A percentile compares a stretch with the other conserved stretches of the same genome.
These are phyloP conservation scores for Pherbina coryleti DNA, from an alignment of 2,888 invertebrate species.

Conservation along the genomic window DNA sequence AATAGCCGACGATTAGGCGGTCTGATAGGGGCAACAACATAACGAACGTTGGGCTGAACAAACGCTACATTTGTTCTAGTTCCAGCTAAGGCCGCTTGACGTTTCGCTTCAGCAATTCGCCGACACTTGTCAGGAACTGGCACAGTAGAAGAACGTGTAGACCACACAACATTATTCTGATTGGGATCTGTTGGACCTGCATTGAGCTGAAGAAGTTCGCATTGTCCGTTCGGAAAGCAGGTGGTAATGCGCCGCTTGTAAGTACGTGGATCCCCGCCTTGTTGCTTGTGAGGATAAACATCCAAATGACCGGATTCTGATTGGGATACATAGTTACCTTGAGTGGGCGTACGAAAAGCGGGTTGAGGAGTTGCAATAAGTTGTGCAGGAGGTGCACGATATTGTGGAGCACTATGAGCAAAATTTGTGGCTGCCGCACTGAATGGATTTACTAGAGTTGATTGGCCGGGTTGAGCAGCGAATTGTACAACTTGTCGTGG, in stretches of 20 bases:
- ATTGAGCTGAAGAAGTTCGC: slow-evolving; percentile 49
- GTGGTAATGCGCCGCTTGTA: slow-evolving; percentile 55
- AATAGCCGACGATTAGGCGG: slow-evolving; percentile 47
- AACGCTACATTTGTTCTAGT: background rate
- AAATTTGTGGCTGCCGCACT: background rate
- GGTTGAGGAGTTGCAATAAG: background rate
- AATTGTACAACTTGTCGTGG: background rate
- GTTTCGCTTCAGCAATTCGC: slow-evolving; percentile 20
- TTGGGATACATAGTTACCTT: slow-evolving; percentile 45
- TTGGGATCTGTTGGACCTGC: slow-evolving; percentile 51
- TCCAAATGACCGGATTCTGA: slow-evolving; percentile 54
- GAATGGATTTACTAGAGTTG: background rate
- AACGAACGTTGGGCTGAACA: background rate
- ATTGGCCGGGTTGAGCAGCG: background rate
- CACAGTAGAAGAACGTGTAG: slow-evolving; percentile 48
- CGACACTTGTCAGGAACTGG: slow-evolving; percentile 41
- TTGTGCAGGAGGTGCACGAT: background rate
- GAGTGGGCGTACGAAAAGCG: background rate
- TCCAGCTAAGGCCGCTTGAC: background rate
- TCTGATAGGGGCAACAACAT: background rate
- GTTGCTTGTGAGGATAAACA: slow-evolving; percentile 55
- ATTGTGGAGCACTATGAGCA: background rate
- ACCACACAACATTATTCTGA: slow-evolving; percentile 52
- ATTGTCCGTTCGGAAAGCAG: slow-evolving; percentile 54
- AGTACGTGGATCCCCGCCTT: slow-evolving; percentile 51